Evolutionary conservation across 1,140 invertebrate genomes (phyloP), one percentile per base, ranked within the genome.

Genomic region (Chelonus insularis): DNA sequence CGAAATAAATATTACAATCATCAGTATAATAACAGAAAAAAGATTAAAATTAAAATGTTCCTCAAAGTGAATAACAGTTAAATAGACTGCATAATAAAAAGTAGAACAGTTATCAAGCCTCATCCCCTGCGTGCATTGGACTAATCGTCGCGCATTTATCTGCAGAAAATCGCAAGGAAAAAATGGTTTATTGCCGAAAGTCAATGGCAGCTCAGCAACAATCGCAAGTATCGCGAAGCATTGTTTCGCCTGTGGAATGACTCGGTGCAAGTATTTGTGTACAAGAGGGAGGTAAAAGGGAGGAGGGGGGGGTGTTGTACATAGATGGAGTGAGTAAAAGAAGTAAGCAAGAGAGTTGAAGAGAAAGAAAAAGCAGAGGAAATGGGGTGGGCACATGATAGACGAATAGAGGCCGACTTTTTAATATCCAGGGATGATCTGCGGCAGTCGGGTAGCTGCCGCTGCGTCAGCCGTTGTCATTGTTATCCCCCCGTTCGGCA

Each of bases 391-490:
- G 62, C 16, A 34, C 20, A 45, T 12, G 57, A 62, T 60, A 65
- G 64, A 68, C 57, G 61, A 65, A 67, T 67, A 62, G 43, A 67
- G 63, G 51, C 60, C 57, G 66, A 67, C 66, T 67, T 68, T 68
- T 68, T 68, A 68, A 68, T 68, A 68, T 68, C 66, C 63, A 68
- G 63, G 66, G 66, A 68, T 68, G 66, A 68, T 68, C 66, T 65
- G 66, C 58, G 61, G 63, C 52, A 63, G 58, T 60, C 45, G 60
- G 54, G 57, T 61, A 59, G 63, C 60, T 64, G 60, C 48, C 58
- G 65, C 62, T 65, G 66, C 57, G 66, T 68, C 66, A 68, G 66
- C 66, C 60, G 43, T 63, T 65, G 66, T 68, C 66, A 68, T 68
- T 68, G 66, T 68, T 68, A 65, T 68, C 56, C 56, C 48, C 67